These are phyloP conservation scores for Caenorhabditis tropicalis DNA, from an alignment of 1,140 invertebrate genomes.

Conservation along the genomic window DNA sequence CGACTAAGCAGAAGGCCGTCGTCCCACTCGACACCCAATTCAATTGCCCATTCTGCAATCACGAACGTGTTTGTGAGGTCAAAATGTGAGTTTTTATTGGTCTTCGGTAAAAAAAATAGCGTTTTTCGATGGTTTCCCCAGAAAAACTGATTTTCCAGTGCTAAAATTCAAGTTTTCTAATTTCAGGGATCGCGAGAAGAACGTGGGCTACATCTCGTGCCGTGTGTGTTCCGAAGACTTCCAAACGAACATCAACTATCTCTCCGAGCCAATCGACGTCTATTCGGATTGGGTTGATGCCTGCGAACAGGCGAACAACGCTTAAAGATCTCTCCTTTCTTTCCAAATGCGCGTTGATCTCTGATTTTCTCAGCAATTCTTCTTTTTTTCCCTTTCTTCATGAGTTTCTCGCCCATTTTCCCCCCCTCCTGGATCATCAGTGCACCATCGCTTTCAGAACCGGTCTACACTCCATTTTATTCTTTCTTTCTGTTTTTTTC, in stretches of 20 bases:
- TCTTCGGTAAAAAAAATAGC: background rate
- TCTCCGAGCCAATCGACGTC: constrained; percentile 96
- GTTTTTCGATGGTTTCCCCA: background rate
- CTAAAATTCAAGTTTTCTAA: constrained; percentile 55
- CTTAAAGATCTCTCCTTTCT: background rate
- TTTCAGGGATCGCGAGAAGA: constrained; percentile 88
- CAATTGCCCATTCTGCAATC: constrained; percentile 99
- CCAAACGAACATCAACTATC: constrained; percentile 88
- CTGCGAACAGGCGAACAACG: constrained; percentile 81
- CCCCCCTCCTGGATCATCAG: background rate
- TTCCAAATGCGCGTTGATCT: background rate
- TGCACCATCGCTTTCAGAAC: background rate
- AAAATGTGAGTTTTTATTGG: constrained; percentile 84
- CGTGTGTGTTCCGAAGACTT: constrained; percentile 94
- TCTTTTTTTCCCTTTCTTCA: background rate
- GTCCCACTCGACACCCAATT: constrained; percentile 92
- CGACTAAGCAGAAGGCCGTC: constrained; percentile 90
- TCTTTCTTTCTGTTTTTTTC: background rate
- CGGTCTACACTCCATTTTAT: background rate
- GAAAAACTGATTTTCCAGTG: too few species aligned
- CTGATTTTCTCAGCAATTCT: constrained; percentile 16
- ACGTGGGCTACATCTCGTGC: constrained; percentile 90
- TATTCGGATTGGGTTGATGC: constrained; percentile 99
- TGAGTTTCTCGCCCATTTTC: too few species aligned
- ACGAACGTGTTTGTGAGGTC: constrained; percentile 98